Evolutionary conservation across 1,140 invertebrate species (phyloP), one percentile per base, ranked within the genome.

Genomic region (Plodia interpunctella): DNA sequence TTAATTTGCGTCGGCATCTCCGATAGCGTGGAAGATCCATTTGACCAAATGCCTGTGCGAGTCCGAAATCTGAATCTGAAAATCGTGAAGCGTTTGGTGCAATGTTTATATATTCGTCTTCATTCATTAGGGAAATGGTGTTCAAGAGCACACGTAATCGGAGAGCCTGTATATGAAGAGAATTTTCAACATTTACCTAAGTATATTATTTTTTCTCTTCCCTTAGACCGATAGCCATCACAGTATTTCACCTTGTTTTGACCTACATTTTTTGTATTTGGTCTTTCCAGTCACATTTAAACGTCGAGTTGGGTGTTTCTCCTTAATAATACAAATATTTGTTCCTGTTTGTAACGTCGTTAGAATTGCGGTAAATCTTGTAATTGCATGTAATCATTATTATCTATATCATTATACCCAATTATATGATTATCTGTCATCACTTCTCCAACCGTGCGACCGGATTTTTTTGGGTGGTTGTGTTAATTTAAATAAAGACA

Each of bases 211-310:
- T 2, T 44, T 15, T 44, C 1, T 44, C n/a, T 15, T 44, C 13
- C n/a, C 38, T 44, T 44, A 15, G 38, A 44, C 38, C 38, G 9
- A 10, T 9, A 1, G 2, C 30, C 10, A 53, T 25, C 51, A 53
- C 21, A 53, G 21, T 53, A n/a, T 53, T 53, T 21, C 51, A 53
- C 20, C 51, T 53, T 20, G 1, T 10, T 18, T 21, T 53, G 51
- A n/a, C 51, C 51, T 25, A 53, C 3, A 53, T 25, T 53, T 53
- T 20, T 53, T 53, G 3, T 53, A 51, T 51, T 51, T 51, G 49
- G 51, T 25, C 10, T 53, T 11, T 53, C n/a, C 13, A 15, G 5
- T 4, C 51, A 53, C 20, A 25, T n/a, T 53, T 51, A 10, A 18
- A 20, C 13, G 21, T 25, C 13, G n/a, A n/a, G n/a, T 44, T 44